Base-by-base conservation (phyloP, 2,113 vertebrate genomes). In the Typhlomys cinereus region DNA sequence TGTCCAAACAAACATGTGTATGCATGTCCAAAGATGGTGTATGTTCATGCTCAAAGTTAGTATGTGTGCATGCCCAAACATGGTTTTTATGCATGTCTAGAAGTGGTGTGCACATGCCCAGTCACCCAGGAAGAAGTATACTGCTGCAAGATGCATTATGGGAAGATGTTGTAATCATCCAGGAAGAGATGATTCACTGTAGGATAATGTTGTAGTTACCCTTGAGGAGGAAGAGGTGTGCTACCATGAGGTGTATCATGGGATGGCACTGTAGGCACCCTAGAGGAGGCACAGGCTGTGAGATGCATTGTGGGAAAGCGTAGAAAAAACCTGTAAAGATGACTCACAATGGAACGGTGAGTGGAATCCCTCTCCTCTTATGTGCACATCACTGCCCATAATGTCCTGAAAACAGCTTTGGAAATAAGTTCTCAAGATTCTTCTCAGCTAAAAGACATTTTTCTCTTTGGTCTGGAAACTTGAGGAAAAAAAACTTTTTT, bases 401-500 rank as follows among this genome's bases (percentile, higher is more conserved):
- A 80, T 23, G 25, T 31, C 57, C 50, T 7, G 15, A 54, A 27
- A 36, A 79, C 7, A 25, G 15, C 54, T 79, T 36, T 25, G 71
- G 66, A 85, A 59, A 29, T 31, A n/a, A 36, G 18, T 61, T 90
- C 61, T 75, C 74, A 44, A 86, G 13, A 69, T 20, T 36, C 2
- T 34, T 52, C 70, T 61, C 31, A 39, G n/a, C 34, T 21, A 36
- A 27, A 46, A 70, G 70, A 8, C 29, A 13, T 54, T 64, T 81
- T 80, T 54, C 46, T 48, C 66, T 46, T 83, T 85, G 46, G 61
- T 52, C 73, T 64, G 74, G 79, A 78, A 88, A 71, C 81, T 87
- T 94, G 74, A 89, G 57, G 25, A 80, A 75, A 18, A 88, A 44
- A 34, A 61, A 64, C 74, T 67, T 75, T 75, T 84, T 73, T 89